A percentile compares a stretch with the other conserved stretches of the same genome.
These are phyloP conservation scores for Catonia carolina DNA, from an alignment of 2,888 invertebrate genomes.

Conservation along the genomic window DNA sequence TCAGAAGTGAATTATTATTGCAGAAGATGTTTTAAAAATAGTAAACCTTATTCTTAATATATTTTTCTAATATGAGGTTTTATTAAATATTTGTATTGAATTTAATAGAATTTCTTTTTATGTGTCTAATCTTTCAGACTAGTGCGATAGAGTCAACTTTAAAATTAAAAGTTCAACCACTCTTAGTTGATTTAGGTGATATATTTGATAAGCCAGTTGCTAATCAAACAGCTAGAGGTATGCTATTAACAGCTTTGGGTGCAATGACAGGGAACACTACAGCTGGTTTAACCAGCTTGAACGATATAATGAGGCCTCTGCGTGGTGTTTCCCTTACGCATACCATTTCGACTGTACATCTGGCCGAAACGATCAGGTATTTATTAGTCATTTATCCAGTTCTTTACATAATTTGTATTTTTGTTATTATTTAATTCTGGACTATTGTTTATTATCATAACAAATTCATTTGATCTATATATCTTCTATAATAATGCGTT, in stretches of 20 bases:
- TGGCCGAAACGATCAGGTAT: constrained; percentile 41
- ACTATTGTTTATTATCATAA: too few species aligned
- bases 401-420: too few species aligned
- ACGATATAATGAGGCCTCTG: constrained; percentile 65
- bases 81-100: too few species aligned
- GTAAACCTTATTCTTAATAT: too few species aligned
- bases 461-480: too few species aligned
- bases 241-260: constrained; percentile 61
- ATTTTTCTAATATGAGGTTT: too few species aligned
- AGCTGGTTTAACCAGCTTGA: constrained; percentile 66
- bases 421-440: too few species aligned
- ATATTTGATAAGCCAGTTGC: constrained; percentile 69
- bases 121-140: constrained; percentile 52
- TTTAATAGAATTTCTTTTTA: too few species aligned
- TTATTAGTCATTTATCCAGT: too few species aligned
- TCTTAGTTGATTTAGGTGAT: constrained; percentile 64
- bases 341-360: constrained; percentile 36
- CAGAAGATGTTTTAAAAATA: too few species aligned
- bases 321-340: constrained; percentile 60
- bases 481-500: too few species aligned
- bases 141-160: constrained; percentile 68
- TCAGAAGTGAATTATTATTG: too few species aligned
- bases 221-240: constrained; percentile 68
- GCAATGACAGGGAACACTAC: constrained; percentile 67
- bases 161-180: constrained; percentile 60